These are phyloP conservation scores for Pogoniulus pusillus DNA, from an alignment of 2,797 vertebrate genomes.

Conservation along the genomic window DNA sequence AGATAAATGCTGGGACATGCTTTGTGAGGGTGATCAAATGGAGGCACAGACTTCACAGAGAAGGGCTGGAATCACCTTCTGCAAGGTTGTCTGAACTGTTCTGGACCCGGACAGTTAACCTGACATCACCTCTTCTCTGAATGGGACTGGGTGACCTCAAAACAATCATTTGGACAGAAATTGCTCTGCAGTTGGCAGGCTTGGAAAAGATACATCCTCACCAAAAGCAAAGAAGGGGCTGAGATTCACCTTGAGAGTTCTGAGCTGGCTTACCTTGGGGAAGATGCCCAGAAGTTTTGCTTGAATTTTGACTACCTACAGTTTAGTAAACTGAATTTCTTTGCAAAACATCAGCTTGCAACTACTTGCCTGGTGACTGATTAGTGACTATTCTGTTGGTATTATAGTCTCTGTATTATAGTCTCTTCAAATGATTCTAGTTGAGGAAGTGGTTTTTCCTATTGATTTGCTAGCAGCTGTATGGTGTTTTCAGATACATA, in stretches of 20 bases:
- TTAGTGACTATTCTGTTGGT: neutral
- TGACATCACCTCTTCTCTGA: neutral
- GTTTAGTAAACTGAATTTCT: neutral
- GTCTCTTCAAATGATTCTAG: neutral
- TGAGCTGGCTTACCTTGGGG: neutral
- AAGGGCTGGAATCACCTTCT: neutral
- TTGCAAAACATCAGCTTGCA: neutral
- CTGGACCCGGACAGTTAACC: neutral
- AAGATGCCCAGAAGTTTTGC: neutral
- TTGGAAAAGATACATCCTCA: neutral
- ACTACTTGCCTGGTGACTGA: neutral
- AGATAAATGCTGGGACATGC: neutral
- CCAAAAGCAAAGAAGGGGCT: neutral
- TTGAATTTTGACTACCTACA: neutral
- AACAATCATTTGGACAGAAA: neutral
- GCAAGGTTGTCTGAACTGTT: neutral
- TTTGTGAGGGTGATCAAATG: neutral
- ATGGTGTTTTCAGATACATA: neutral
- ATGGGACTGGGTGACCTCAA: neutral
- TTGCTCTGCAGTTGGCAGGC: neutral
- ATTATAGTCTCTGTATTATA: neutral
- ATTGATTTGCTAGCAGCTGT: neutral
- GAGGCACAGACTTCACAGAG: neutral
- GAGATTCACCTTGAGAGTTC: neutral
- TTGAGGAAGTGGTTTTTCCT: neutral